Evolutionary conservation across 2,888 invertebrate species (phyloP), one percentile per base, ranked within the genome.

Genomic region (Trachelus troglodyta): DNA sequence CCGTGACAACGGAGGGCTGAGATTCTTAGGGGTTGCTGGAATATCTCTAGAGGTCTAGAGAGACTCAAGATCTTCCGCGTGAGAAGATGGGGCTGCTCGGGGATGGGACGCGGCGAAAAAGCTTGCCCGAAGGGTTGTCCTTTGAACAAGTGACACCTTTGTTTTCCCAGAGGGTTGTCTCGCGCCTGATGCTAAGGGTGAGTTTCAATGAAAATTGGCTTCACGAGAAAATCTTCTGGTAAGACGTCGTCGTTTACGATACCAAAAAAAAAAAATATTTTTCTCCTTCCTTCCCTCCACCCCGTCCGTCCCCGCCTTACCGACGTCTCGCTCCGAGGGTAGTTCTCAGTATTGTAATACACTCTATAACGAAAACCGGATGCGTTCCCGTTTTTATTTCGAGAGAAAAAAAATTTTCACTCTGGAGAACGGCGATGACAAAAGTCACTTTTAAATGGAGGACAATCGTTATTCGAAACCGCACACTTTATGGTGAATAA

Each of bases 91-190:
- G 81, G 69, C 12, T 69, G 69, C 31, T 69, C 75, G 73, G 78
- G 75, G 79, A 56, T 80, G 74, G 74, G 79, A 74, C 77, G 79
- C 83, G 81, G 79, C 74, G 75, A 77, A 31, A 74, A 40, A 33
- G 69, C 74, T 75, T 75, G 77, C 77, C 69, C 69, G 69, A 79
- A 84, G 86, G 84, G 85, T 83, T 85, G 40, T 40, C 40, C 86
- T 88, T 87, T 86, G 84, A 86, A 87, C 84, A 87, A 88, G 85
- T 84, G 87, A 89, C 89, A 87, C 88, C 86, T 89, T 88, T 89
- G 85, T 89, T 86, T 88, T 86, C 84, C 84, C 74, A 74, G 74
- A 74, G 74, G 74, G 74, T 69, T 1, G 31, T 69, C 31, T 33
- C 11, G 69, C 30, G 11, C 4, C 69, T 6, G 69, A 69, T 69